A percentile compares a stretch with the other conserved stretches of the same genome.
phyloP scores from a whole-genome alignment of 2,113 vertebrate genomes.

The Bucco capensis region DNA sequence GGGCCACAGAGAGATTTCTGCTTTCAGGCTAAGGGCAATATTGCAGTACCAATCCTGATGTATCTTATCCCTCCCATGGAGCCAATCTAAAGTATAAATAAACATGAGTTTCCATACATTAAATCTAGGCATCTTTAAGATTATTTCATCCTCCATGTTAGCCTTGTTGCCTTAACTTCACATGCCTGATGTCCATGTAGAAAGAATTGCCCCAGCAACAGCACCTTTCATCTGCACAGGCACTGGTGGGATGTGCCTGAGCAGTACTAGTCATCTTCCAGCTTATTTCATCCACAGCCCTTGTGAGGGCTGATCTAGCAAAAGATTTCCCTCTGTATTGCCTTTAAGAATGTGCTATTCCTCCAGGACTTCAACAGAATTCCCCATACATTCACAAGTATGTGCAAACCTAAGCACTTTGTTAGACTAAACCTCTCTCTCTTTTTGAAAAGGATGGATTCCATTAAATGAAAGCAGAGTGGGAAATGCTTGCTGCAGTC shows the following conservation, averaged over 20 bases:
- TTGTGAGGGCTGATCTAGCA: not conserved
- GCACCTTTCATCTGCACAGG: not conserved
- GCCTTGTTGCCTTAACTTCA: not conserved
- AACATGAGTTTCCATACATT: not conserved
- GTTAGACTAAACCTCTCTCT: not conserved
- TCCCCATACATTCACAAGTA: not conserved
- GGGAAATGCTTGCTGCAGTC: not conserved
- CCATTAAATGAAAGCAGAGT: not conserved
- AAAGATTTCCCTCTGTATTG: not conserved
- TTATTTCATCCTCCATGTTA: not conserved
- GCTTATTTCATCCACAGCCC: not conserved
- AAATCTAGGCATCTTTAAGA: not conserved
- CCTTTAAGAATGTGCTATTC: not conserved
- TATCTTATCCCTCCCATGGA: not conserved
- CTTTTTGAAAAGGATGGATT: not conserved
- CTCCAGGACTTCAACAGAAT: not conserved
- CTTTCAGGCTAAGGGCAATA: not conserved
- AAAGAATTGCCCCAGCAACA: not conserved
- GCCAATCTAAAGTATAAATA: not conserved
- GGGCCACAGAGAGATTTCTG: not conserved
- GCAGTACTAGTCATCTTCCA: not conserved
- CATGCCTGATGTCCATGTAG: not conserved
- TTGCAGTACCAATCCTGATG: not conserved
- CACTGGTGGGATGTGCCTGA: not conserved
- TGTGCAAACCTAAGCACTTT: not conserved